Conservation (phyloP, 2,888 invertebrate genomes). For the Tiphia femorata region DNA sequence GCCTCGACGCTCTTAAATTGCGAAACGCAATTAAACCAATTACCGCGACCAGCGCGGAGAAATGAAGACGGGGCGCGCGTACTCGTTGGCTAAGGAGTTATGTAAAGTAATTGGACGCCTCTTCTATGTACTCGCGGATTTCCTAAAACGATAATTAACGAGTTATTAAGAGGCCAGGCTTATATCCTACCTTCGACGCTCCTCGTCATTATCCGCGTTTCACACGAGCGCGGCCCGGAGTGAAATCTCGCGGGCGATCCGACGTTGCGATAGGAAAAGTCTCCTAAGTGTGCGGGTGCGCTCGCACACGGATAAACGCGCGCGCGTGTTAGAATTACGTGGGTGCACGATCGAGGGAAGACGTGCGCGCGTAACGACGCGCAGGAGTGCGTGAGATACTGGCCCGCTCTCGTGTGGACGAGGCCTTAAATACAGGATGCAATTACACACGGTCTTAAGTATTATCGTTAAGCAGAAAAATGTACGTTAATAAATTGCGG, state of each 20-base stretch:
- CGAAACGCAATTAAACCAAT: conserved; percentile 68
- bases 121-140: conserved; percentile 56
- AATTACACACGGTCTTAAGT: conserved; percentile 59
- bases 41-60: conserved; percentile 58
- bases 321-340: conserved; percentile 20
- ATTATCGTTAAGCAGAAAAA: conserved; percentile 64
- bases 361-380: conserved; percentile 11
- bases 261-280: conserved; percentile 40
- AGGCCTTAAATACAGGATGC: conserved; percentile 57
- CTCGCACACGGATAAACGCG: background rate
- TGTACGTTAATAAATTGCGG: conserved; percentile 52
- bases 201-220: conserved; percentile 59
- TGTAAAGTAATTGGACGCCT: conserved; percentile 67
- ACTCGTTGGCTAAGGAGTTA: no score
- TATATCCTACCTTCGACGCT: conserved; percentile 51
- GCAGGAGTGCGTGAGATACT: conserved; percentile 43
- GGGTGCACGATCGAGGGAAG: conserved; percentile 23
- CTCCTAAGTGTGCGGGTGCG: no score
- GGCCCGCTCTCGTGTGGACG: conserved; percentile 24
- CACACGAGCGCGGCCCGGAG: conserved; percentile 59
- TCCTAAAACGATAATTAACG: conserved; percentile 70
- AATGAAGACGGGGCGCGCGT: conserved; percentile 54
- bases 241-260: conserved; percentile 55
- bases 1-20: conserved; percentile 29
- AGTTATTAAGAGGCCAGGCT: conserved; percentile 68